Evolutionary conservation across 1,140 invertebrate genomes (phyloP).

Genomic region (Neotoxoptera formosana): DNA sequence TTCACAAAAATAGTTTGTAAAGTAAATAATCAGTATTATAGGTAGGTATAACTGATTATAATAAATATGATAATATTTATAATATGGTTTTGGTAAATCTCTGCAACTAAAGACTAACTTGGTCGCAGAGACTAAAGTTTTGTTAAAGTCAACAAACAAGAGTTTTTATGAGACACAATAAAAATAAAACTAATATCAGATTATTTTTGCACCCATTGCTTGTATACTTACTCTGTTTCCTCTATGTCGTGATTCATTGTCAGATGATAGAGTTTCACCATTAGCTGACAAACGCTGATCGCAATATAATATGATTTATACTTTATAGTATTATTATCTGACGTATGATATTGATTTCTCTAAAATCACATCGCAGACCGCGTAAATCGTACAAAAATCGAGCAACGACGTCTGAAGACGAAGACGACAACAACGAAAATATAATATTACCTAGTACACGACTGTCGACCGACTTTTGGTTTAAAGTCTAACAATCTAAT

Average conservation of each 20-base stretch:
- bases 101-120: no score
- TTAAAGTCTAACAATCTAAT: not conserved
- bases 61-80: not conserved
- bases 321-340: not conserved
- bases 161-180: no score
- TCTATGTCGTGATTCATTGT: constrained; percentile 50
- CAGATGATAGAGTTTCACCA: constrained; percentile 50
- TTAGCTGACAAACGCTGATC: not conserved
- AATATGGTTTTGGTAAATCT: not conserved
- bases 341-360: not conserved
- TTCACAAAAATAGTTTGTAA: not conserved
- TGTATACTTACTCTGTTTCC: constrained; percentile 37
- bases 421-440: not conserved
- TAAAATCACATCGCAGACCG: not conserved
- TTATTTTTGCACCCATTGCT: not conserved
- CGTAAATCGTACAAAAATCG: not conserved
- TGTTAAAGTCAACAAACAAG: no score
- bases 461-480: not conserved
- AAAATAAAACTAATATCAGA: no score
- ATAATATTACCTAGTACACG: not conserved
- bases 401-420: not conserved
- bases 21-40: not conserved
- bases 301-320: not conserved
- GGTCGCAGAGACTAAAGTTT: no score
- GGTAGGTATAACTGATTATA: not conserved